Evolutionary conservation across 2,888 invertebrate species (phyloP), one percentile per base, ranked within the genome.

Genomic region (Leptinotarsa haldemani): DNA sequence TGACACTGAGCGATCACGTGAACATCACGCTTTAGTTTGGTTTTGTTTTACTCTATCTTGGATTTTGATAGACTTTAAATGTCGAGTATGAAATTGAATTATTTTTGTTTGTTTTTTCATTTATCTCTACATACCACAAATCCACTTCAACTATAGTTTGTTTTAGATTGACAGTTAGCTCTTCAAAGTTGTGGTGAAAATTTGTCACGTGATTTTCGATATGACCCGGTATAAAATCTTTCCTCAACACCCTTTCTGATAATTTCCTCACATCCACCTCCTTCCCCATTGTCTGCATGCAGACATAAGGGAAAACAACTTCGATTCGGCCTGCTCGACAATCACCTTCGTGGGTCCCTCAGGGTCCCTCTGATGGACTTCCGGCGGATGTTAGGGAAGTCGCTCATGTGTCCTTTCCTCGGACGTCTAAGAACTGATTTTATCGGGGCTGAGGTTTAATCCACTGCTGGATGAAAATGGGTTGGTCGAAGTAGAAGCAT

Each of bases 271-370:
- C 61, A 40, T 61, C 40, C 40, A 30, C 30, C 61, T 61, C 30
- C 40, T 50, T 48, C 63, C 40, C 63, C n/a, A 52, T 69, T 64
- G 48, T 63, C 61, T n/a, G 22, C 63, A 74, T 65, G 79, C 81
- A 81, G 83, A 84, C 84, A 85, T 84, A 84, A 85, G 83, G 82
- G 85, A 85, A 86, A 86, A 86, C 87, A 86, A 86, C 85, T 83
- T 83, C 82, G 83, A 84, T 83, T 82, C 81, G 79, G 78, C 73
- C 77, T 68, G 70, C 81, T 81, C 82, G 78, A 81, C 84, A 85
- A 86, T 86, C 85, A 86, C 86, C 86, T 86, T 84, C 81, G 81
- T 80, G 80, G 78, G 83, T 82, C 85, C 84, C 84, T 80, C 80
- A 82, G 84, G 85, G 83, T 83, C 80, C 72, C 63, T 69, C 82